Evolutionary conservation across 1,140 invertebrate species (phyloP).

Genomic region (Dreissena polymorpha): DNA sequence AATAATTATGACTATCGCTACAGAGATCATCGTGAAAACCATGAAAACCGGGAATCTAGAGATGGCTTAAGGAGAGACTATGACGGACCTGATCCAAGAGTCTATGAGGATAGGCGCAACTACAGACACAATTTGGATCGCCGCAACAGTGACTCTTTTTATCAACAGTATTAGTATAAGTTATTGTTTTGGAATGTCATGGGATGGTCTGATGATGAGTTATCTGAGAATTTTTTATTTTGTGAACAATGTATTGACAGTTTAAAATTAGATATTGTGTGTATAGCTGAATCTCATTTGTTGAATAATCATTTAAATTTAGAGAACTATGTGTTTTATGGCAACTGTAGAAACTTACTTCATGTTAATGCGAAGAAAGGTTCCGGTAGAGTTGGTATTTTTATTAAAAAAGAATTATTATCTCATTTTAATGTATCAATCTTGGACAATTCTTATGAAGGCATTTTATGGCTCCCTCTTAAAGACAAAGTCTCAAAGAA

Average conservation of each 20-base stretch:
- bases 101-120: too few relatives aligned
- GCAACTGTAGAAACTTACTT: neutral
- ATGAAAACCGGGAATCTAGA: neutral
- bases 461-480: slow-evolving; percentile 7
- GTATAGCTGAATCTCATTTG: slow-evolving; percentile 20
- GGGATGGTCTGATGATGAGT: neutral
- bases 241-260: neutral
- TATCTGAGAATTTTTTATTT: slow-evolving; percentile 16
- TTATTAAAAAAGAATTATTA: neutral
- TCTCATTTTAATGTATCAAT: neutral
- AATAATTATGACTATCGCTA: neutral
- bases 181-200: neutral
- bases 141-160: neutral
- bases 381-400: slow-evolving; percentile 21
- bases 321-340: slow-evolving; percentile 18
- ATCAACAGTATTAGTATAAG: slow-evolving; percentile 11
- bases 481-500: neutral
- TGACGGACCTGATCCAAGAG: neutral
- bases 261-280: slow-evolving; percentile 7
- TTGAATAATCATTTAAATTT: neutral
- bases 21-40: neutral
- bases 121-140: too few relatives aligned
- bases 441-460: neutral
- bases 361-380: slow-evolving; percentile 10
- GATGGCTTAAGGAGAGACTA: neutral